Percentiles rank a stretch among this genome's conserved stretches.
Evolutionary conservation across 1,140 invertebrate genomes (phyloP).

Genomic region (Drosophila repletoides): DNA sequence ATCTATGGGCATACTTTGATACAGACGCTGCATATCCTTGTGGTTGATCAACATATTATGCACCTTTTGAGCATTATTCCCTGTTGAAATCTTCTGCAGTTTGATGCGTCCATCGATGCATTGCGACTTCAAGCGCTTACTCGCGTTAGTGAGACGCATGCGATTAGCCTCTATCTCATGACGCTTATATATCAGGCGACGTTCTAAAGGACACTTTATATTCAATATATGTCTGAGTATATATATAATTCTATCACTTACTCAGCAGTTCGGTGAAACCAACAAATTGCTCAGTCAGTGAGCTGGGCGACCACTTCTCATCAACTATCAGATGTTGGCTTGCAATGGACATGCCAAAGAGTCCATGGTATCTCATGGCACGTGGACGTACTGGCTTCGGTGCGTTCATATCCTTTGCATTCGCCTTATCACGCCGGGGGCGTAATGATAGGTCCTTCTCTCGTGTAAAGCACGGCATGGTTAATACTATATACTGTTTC

Average conservation of each 20-base stretch:
- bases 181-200: conserved; percentile 51
- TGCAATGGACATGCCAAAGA: conserved; percentile 65
- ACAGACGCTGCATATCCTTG: conserved; percentile 70
- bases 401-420: conserved; percentile 30
- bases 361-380: conserved; percentile 58
- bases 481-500: background rate
- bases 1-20: conserved; percentile 75
- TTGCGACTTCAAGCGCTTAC: conserved; percentile 51
- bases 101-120: conserved; percentile 65
- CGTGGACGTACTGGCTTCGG: conserved; percentile 70
- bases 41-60: conserved; percentile 69
- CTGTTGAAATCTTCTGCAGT: conserved; percentile 57
- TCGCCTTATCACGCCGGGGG: background rate
- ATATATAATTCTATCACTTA: conserved; percentile 38
- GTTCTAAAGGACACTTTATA: no score
- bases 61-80: conserved; percentile 60
- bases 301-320: conserved; percentile 59
- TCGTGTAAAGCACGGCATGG: conserved; percentile 18
- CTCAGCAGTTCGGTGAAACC: conserved; percentile 61
- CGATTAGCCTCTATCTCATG: conserved; percentile 56
- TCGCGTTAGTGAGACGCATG: conserved; percentile 27
- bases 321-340: conserved; percentile 67
- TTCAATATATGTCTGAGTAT: no score
- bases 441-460: background rate
- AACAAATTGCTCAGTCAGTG: conserved; percentile 61